Conservation (phyloP, 2,797 vertebrate genomes). For the Agapornis canus region DNA sequence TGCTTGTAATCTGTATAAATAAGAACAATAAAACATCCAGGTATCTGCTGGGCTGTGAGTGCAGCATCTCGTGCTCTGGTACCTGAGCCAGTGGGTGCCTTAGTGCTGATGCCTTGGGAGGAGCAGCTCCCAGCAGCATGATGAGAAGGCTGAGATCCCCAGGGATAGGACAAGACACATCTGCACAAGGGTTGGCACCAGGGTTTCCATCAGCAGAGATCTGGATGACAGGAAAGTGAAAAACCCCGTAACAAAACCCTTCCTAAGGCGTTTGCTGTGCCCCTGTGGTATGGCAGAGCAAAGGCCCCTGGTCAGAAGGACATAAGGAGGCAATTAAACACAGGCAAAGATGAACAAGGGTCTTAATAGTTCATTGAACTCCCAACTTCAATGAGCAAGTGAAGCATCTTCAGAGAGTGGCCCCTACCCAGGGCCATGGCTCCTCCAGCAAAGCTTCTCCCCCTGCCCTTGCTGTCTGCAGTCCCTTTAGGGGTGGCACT, state of each 20-base stretch:
- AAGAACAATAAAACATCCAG: background rate
- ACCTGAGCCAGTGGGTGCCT: background rate
- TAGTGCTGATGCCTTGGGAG: background rate
- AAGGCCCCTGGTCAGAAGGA: background rate
- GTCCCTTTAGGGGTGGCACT: background rate
- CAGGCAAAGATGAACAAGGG: background rate
- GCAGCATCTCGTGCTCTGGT: background rate
- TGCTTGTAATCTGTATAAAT: background rate
- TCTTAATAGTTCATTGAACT: background rate
- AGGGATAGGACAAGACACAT: background rate
- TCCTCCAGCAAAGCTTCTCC: background rate
- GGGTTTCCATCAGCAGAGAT: background rate
- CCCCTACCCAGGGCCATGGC: background rate
- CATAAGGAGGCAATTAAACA: background rate
- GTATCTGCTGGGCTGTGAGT: background rate
- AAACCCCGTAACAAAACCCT: background rate
- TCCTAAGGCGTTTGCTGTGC: background rate
- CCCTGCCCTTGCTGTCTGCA: background rate
- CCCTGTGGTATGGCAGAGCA: background rate
- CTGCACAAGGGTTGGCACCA: background rate
- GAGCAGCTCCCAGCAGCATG: rapidly evolving
- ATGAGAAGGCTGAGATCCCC: background rate
- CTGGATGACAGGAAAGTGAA: background rate
- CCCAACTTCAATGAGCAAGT: background rate
- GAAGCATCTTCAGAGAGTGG: background rate